phyloP scores from a whole-genome alignment of 2,888 invertebrate species.

The Cosmorhoe ocellata region DNA sequence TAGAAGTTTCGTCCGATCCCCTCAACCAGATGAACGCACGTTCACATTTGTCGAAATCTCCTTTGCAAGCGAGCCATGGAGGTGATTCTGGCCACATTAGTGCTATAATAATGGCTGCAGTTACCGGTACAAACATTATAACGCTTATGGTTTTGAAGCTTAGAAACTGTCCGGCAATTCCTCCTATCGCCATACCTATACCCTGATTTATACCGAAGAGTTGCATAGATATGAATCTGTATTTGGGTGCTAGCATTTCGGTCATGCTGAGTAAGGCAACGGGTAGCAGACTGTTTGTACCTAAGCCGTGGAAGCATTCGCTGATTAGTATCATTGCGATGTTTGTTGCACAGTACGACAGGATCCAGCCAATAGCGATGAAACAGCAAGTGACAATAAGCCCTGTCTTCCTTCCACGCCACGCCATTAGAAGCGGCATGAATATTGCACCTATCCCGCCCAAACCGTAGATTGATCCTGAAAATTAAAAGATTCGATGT shows the following conservation, averaged over 20 bases:
- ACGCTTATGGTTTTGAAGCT: slow-evolving; percentile 20
- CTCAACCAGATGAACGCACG: slow-evolving; percentile 30
- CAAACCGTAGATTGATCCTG: slow-evolving; percentile 27
- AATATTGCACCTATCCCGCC: slow-evolving; percentile 23
- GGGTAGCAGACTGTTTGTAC: slow-evolving; percentile 22
- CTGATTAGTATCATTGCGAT: slow-evolving; percentile 16
- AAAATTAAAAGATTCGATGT: not conserved
- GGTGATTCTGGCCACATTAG: slow-evolving; percentile 35
- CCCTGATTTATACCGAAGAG: slow-evolving; percentile 15
- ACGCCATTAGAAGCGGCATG: slow-evolving; percentile 19
- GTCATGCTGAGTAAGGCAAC: slow-evolving; percentile 20
- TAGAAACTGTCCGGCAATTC: slow-evolving; percentile 20
- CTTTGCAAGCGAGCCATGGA: slow-evolving; percentile 34
- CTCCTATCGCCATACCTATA: slow-evolving; percentile 20
- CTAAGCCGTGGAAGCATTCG: slow-evolving; percentile 27
- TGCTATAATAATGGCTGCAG: slow-evolving; percentile 15
- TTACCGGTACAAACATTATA: slow-evolving; percentile 19
- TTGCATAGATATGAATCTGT: slow-evolving; percentile 14
- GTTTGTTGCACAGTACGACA: slow-evolving; percentile 11
- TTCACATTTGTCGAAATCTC: slow-evolving; percentile 28
- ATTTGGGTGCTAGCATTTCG: slow-evolving; percentile 27
- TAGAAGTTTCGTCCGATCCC: slow-evolving; percentile 18
- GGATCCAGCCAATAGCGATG: slow-evolving; percentile 24
- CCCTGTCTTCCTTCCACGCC: slow-evolving; percentile 21
- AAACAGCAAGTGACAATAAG: slow-evolving; percentile 18